These are phyloP conservation scores for Apus apus DNA, from an alignment of 2,113 vertebrate species.

Conservation along the genomic window DNA sequence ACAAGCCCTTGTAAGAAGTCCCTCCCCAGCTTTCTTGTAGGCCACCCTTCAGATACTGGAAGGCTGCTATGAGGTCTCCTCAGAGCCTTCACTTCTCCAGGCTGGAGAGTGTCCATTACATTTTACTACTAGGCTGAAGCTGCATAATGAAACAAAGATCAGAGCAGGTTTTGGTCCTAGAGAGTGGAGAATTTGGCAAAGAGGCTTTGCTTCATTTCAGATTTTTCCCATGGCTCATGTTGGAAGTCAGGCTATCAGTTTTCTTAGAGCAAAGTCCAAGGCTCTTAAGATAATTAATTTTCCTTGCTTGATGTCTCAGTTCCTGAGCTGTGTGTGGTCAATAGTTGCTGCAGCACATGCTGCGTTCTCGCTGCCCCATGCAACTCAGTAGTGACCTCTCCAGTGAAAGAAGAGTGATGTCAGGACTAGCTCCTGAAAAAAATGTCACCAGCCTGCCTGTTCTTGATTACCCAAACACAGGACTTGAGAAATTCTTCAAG, in stretches of 20 bases:
- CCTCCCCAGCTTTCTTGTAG: too few relatives aligned
- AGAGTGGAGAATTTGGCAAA: background rate
- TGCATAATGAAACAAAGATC: background rate
- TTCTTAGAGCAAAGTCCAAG: conserved; percentile 20
- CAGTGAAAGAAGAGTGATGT: conserved; percentile 41
- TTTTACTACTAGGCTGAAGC: background rate
- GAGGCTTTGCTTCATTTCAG: background rate
- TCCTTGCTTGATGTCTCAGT: background rate
- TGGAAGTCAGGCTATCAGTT: background rate
- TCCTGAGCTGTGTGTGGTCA: conserved; percentile 22
- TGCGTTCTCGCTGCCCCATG: background rate
- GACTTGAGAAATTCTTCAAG: background rate
- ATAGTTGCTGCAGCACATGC: background rate
- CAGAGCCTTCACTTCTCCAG: too few relatives aligned
- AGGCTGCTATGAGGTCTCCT: too few relatives aligned
- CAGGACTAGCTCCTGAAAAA: background rate
- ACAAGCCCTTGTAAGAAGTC: too few relatives aligned
- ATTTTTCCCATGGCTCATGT: background rate
- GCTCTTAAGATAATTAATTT: conserved; percentile 18
- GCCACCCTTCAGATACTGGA: too few relatives aligned
- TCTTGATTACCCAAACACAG: background rate
- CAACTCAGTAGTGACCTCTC: conserved; percentile 59
- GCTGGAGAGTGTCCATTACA: background rate
- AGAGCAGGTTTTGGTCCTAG: background rate
- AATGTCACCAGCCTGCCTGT: background rate